Evolutionary conservation across 2,113 vertebrate species (phyloP).

Genomic region (Pitta sordida): DNA sequence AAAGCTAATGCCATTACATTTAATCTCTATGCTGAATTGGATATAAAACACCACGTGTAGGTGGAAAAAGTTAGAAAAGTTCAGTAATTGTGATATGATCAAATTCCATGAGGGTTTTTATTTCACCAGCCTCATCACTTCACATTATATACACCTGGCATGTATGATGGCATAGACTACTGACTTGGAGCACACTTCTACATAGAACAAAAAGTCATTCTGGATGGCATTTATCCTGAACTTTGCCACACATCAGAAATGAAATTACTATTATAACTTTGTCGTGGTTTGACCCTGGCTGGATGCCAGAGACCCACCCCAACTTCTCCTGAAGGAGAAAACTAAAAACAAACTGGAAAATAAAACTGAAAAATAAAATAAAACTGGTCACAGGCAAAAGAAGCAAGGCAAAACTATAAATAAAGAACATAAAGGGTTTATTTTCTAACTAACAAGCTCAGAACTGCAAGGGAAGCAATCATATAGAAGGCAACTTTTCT

Average conservation of each 20-base stretch:
- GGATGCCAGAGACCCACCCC: no score
- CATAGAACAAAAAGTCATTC: not conserved
- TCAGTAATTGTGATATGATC: not conserved
- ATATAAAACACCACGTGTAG: not conserved
- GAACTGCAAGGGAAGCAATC: no score
- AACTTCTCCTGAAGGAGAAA: no score
- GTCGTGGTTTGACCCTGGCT: no score
- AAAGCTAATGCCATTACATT: constrained; percentile 33
- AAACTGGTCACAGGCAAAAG: no score
- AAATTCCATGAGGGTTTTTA: not conserved
- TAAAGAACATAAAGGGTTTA: no score
- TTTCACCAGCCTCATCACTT: not conserved
- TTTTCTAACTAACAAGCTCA: no score
- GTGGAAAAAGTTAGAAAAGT: not conserved
- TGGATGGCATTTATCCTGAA: not conserved
- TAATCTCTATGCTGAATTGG: not conserved
- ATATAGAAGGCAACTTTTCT: no score
- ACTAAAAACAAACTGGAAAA: no score
- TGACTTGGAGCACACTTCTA: not conserved
- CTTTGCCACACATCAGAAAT: not conserved
- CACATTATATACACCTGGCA: not conserved
- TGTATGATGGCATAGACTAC: not conserved
- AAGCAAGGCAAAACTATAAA: no score
- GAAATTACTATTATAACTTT: not conserved
- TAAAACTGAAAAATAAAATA: no score